These are phyloP conservation scores for Cettia cetti DNA, from an alignment of 2,113 vertebrate species.

Conservation along the genomic window DNA sequence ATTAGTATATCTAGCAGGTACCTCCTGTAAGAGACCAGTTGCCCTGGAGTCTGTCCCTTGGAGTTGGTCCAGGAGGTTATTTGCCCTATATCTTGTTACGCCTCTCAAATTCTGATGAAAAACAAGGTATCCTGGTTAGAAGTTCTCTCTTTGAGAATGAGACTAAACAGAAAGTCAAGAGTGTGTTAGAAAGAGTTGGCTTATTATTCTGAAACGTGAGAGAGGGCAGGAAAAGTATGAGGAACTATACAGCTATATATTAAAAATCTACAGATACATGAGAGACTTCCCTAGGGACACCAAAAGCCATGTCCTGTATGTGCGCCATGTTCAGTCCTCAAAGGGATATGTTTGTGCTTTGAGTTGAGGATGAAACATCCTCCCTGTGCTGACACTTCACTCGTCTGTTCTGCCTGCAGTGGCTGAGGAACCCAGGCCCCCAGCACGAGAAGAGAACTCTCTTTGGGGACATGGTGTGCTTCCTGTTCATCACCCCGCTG, in stretches of 20 bases:
- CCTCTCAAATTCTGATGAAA: neutral
- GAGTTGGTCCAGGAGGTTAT: neutral
- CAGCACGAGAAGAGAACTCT: constrained; percentile 80
- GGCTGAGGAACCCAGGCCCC: constrained; percentile 79
- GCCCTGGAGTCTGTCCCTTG: neutral
- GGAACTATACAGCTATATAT: rapidly evolving
- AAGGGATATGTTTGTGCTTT: neutral
- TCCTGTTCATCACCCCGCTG: constrained; percentile 81
- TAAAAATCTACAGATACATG: neutral
- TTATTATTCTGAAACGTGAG: neutral
- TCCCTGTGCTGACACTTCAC: neutral
- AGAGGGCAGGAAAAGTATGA: neutral
- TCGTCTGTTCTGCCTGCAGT: constrained; percentile 65
- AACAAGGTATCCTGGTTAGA: neutral
- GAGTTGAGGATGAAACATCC: neutral
- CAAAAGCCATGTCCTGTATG: rapidly evolving
- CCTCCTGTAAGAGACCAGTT: neutral
- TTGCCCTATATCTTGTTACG: neutral
- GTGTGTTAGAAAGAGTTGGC: rapidly evolving
- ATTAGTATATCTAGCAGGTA: neutral
- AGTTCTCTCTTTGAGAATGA: neutral
- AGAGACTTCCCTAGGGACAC: neutral
- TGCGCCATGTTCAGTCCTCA: neutral
- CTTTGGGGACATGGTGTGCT: constrained; percentile 83
- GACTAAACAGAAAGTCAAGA: neutral